phyloP scores from a whole-genome alignment of 2,888 invertebrate genomes.

The Agrochola macilenta region DNA sequence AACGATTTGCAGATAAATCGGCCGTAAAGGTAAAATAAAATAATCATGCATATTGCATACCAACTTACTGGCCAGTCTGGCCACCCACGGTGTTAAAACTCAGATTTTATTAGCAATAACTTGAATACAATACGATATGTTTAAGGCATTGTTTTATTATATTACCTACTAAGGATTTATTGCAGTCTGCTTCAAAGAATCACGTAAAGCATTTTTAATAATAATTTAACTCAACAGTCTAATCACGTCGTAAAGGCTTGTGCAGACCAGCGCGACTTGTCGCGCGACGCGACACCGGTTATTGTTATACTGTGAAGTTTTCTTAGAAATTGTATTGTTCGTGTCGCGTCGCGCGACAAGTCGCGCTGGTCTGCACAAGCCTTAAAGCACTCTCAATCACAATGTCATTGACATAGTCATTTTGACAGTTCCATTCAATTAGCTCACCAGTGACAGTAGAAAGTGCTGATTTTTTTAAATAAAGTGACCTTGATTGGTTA shows the following conservation, averaged over 20 bases:
- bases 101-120: slow-evolving; percentile 23
- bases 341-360: too few relatives aligned
- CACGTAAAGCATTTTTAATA: background rate
- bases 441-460: slow-evolving; percentile 1
- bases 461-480: background rate
- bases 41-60: slow-evolving; percentile 17
- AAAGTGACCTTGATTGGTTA: too few relatives aligned
- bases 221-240: background rate
- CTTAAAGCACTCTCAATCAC: background rate
- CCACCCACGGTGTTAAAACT: slow-evolving; percentile 41
- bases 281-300: too few relatives aligned
- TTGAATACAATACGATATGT: background rate
- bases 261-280: too few relatives aligned
- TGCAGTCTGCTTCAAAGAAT: background rate
- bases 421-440: background rate
- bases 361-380: too few relatives aligned
- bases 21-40: slow-evolving; percentile 19
- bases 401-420: background rate
- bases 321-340: too few relatives aligned
- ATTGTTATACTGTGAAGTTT: too few relatives aligned
- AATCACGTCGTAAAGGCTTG: too few relatives aligned
- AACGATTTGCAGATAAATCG: slow-evolving; percentile 16
- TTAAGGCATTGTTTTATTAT: slow-evolving; percentile 13
- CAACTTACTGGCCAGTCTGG: background rate
- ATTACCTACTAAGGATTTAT: background rate